Conservation (phyloP, 2,113 vertebrate species). For the Callaeas wilsoni region DNA sequence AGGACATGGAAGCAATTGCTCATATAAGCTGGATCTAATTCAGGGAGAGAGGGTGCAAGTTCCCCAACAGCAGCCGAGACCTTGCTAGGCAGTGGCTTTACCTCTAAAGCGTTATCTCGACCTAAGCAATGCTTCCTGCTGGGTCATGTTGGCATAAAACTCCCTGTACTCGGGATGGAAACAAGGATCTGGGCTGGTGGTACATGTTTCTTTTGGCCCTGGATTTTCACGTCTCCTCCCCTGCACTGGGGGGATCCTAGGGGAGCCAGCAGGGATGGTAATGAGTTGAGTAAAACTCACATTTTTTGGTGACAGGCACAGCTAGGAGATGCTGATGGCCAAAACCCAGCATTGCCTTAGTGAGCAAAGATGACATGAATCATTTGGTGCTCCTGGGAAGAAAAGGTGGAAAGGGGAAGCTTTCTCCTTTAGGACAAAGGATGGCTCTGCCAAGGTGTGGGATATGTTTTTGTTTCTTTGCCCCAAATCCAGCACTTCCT, state of each 20-base stretch:
- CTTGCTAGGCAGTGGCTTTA: background rate
- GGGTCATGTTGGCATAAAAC: background rate
- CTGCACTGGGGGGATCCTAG: background rate
- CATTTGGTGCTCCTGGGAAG: background rate
- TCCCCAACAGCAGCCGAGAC: background rate
- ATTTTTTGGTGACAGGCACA: rapidly evolving
- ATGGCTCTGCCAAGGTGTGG: background rate
- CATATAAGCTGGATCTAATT: background rate
- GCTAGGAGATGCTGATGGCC: background rate
- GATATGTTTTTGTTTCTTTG: background rate
- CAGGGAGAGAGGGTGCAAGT: background rate
- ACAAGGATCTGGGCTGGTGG: background rate
- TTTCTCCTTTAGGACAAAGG: background rate
- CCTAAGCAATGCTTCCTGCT: background rate
- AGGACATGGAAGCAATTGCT: background rate
- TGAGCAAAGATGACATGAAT: background rate
- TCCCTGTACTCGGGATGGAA: background rate
- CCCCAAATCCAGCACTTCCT: background rate
- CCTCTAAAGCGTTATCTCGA: background rate
- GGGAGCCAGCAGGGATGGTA: background rate
- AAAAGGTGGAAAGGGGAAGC: background rate
- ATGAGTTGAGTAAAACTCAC: background rate
- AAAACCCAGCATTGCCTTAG: background rate
- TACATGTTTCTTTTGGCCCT: background rate
- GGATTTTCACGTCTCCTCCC: background rate